phyloP scores from a whole-genome alignment of 2,113 vertebrate species.

The Vimba vimba region DNA sequence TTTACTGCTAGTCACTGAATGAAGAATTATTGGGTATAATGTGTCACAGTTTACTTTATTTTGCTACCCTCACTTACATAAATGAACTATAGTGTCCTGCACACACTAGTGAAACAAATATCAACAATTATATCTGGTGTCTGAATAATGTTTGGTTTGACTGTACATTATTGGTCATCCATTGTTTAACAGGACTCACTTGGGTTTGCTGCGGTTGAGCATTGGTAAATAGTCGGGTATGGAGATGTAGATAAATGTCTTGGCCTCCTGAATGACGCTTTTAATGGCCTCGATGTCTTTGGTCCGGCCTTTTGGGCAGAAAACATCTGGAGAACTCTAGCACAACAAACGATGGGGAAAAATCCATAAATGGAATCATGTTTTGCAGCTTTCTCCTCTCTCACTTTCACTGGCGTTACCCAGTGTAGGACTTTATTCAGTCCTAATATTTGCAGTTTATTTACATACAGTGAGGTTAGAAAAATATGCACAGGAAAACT shows the following conservation, averaged over 20 bases:
- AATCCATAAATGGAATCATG: no score
- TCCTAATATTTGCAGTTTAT: background rate
- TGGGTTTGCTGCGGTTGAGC: constrained; percentile 76
- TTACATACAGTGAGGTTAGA: background rate
- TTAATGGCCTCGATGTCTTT: constrained; percentile 92
- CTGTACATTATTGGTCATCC: background rate
- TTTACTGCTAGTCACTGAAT: no score
- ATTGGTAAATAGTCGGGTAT: constrained; percentile 91
- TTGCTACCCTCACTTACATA: no score
- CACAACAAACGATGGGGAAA: background rate
- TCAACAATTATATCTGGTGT: no score
- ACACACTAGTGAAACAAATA: no score
- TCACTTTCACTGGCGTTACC: background rate
- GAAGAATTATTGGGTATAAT: no score
- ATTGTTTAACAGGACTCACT: constrained; percentile 68
- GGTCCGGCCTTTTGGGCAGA: constrained; percentile 89
- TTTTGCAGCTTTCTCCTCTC: no score
- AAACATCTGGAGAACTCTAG: constrained; percentile 90
- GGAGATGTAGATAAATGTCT: constrained; percentile 89
- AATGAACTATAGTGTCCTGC: no score
- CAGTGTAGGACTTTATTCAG: background rate
- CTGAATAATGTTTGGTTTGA: no score
- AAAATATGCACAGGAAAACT: background rate
- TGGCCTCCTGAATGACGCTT: constrained; percentile 87
- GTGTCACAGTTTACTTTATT: no score